Evolutionary conservation across 2,113 vertebrate genomes (phyloP).

Genomic region (Nothobranchius kuhntae): DNA sequence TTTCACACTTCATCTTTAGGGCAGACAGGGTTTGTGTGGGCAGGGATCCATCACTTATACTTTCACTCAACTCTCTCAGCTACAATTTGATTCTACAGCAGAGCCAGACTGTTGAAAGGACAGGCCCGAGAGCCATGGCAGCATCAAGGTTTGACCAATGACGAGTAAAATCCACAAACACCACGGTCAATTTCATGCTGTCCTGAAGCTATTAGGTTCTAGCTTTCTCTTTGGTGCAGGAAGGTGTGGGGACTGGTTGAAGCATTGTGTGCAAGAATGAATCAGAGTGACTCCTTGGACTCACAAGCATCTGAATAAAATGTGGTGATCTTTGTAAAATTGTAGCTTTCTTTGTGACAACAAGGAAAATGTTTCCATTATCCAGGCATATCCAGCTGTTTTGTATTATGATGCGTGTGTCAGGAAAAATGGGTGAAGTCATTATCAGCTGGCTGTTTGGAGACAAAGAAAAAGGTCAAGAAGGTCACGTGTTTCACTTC

Average conservation of each 20-base stretch:
- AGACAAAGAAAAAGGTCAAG: too few species aligned
- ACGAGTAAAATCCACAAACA: slow-evolving; percentile 36
- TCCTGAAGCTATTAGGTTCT: background rate
- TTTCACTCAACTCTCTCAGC: slow-evolving; percentile 45
- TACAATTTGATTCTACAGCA: slow-evolving; percentile 41
- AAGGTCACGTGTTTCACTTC: slow-evolving; percentile 30
- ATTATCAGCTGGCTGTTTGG: slow-evolving; percentile 4
- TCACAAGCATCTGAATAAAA: background rate
- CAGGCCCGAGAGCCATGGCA: slow-evolving; percentile 26
- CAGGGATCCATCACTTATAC: slow-evolving; percentile 53
- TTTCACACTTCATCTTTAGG: slow-evolving; percentile 61
- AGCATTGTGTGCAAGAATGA: background rate
- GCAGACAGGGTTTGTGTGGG: slow-evolving; percentile 40
- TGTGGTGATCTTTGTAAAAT: background rate
- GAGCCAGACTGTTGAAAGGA: slow-evolving; percentile 45
- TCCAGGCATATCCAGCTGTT: background rate
- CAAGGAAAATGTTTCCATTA: background rate
- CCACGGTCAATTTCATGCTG: background rate
- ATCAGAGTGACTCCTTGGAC: background rate
- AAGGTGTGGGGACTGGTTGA: too few species aligned
- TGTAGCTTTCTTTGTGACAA: background rate
- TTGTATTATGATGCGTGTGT: background rate
- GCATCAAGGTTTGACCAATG: slow-evolving; percentile 51
- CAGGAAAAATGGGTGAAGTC: too few species aligned
- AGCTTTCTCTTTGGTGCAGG: background rate